Percentiles rank a stretch among this genome's conserved stretches.
Evolutionary conservation across 2,888 invertebrate genomes (phyloP).

Genomic region (Cephus pulcher): DNA sequence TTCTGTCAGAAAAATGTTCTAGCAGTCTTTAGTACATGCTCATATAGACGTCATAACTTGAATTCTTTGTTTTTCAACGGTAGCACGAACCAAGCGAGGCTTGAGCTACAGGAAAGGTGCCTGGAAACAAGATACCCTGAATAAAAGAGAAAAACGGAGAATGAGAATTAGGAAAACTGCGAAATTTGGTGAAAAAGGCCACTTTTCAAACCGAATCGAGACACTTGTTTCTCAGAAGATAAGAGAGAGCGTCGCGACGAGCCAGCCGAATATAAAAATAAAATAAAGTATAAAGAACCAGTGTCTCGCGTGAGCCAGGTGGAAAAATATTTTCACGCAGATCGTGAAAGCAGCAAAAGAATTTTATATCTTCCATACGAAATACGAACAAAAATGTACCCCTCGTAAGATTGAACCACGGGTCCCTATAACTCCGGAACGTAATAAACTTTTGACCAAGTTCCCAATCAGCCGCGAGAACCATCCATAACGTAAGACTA

Average conservation of each 20-base stretch:
- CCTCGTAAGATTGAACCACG: neutral
- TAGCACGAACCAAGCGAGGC: no score
- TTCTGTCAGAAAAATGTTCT: neutral
- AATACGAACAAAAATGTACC: neutral
- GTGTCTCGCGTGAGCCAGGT: constrained; percentile 26
- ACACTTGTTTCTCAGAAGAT: constrained; percentile 35
- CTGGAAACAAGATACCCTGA: neutral
- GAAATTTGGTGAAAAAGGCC: constrained; percentile 26
- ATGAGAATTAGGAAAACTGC: neutral
- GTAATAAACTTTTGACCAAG: neutral
- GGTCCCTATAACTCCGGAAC: neutral
- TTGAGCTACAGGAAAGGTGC: no score
- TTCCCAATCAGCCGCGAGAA: neutral
- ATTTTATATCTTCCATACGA: neutral
- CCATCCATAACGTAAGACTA: neutral
- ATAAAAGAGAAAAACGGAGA: neutral
- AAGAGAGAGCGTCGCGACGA: constrained; percentile 20
- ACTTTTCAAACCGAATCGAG: constrained; percentile 36
- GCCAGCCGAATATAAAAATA: constrained; percentile 28
- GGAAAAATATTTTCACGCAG: constrained; percentile 18
- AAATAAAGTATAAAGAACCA: constrained; percentile 36
- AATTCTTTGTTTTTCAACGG: neutral
- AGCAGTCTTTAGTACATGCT: neutral
- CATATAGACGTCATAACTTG: neutral
- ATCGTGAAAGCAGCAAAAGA: constrained; percentile 8